A percentile compares a stretch with the other conserved stretches of the same genome.
phyloP scores from a whole-genome alignment of 2,797 vertebrate species.

The Valencia hispanica region DNA sequence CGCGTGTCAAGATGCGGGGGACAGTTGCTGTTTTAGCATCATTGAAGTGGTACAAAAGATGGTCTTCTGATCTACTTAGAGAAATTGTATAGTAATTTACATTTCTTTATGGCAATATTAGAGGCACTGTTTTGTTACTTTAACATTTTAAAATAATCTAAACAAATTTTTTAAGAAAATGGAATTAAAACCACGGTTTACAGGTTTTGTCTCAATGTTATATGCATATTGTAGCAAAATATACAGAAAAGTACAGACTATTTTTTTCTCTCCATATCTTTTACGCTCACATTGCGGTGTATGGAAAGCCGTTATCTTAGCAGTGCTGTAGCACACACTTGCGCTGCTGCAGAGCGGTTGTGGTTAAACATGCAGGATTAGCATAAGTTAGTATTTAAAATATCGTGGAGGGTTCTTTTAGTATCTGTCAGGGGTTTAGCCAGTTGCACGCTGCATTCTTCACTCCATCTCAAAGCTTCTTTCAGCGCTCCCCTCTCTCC shows the following conservation, averaged over 20 bases:
- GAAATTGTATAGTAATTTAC: not conserved
- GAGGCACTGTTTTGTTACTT: not conserved
- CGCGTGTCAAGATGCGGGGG: not conserved
- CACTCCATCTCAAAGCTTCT: conserved; percentile 28
- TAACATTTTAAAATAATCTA: not conserved
- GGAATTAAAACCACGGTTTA: not conserved
- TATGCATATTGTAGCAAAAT: not conserved
- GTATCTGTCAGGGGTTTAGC: conserved; percentile 43
- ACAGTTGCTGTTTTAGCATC: not conserved
- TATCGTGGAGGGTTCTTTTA: conserved; percentile 32
- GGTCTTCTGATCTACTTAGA: not conserved
- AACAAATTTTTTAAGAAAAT: no score
- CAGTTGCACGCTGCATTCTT: conserved; percentile 24
- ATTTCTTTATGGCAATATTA: not conserved
- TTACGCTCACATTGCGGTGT: conserved; percentile 1
- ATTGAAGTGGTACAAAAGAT: no score
- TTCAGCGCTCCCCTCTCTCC: conserved; percentile 30
- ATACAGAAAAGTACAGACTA: not conserved
- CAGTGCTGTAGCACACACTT: conserved; percentile 14
- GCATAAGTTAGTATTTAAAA: conserved; percentile 30
- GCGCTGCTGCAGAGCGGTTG: conserved; percentile 16
- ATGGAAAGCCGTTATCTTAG: conserved; percentile 28
- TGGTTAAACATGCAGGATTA: conserved; percentile 48
- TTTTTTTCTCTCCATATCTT: conserved; percentile 21
- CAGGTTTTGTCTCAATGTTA: not conserved